Evolutionary conservation across 2,113 vertebrate species (phyloP).

Genomic region (Piprites chloris): DNA sequence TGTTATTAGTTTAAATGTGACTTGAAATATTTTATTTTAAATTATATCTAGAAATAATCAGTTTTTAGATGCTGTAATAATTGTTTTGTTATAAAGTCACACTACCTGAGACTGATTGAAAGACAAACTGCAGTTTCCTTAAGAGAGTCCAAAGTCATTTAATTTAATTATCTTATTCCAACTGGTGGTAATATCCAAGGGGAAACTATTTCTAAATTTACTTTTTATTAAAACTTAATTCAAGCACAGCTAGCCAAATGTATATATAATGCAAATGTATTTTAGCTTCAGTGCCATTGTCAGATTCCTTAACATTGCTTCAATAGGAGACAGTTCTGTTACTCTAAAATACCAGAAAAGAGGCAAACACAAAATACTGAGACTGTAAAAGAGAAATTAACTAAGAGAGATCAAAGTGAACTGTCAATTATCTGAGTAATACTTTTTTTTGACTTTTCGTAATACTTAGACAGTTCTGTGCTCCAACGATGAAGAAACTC

Average conservation of each 20-base stretch:
- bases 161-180: conserved; percentile 44
- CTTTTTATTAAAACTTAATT: conserved; percentile 46
- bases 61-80: conserved; percentile 17
- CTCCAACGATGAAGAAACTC: background rate
- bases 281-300: background rate
- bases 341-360: background rate
- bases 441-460: background rate
- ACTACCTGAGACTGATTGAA: conserved; percentile 18
- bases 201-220: conserved; percentile 37
- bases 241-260: background rate
- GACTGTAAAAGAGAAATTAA: background rate
- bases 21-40: conserved; percentile 19
- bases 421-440: background rate
- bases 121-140: conserved; percentile 26
- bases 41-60: background rate
- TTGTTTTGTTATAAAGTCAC: background rate
- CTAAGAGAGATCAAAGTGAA: background rate
- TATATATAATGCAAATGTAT: background rate
- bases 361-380: background rate
- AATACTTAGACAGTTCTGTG: background rate
- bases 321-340: background rate
- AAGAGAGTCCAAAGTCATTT: conserved; percentile 10
- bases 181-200: conserved; percentile 15
- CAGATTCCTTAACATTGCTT: background rate
- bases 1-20: conserved; percentile 1